Conservation (phyloP, 2,888 invertebrate genomes). For the Trachelus troglodyta region DNA sequence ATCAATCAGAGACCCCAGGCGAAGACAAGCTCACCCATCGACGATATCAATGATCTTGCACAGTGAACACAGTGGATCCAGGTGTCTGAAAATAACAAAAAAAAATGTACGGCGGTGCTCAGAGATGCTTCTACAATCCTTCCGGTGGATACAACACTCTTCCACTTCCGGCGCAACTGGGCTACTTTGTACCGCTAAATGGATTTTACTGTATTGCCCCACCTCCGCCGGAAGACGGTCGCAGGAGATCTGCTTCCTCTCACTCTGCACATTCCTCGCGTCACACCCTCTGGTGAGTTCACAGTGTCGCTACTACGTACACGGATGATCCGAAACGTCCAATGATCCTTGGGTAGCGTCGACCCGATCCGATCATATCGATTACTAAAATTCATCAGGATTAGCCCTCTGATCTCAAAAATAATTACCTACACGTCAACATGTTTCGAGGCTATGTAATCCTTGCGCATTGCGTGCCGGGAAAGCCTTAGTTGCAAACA, state of each 20-base stretch:
- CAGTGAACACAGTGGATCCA: neutral
- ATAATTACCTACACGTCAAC: too few relatives aligned
- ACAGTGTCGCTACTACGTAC: neutral
- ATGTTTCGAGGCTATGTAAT: too few relatives aligned
- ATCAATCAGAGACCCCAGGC: neutral
- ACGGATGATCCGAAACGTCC: neutral
- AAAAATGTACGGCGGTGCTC: slow-evolving; percentile 36
- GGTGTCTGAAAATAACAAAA: neutral
- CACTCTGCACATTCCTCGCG: slow-evolving; percentile 36
- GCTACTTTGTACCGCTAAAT: slow-evolving; percentile 51
- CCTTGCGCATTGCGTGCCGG: neutral
- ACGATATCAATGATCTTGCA: neutral
- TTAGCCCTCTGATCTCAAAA: too few relatives aligned
- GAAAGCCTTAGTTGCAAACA: slow-evolving; percentile 1
- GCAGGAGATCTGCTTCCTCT: slow-evolving; percentile 32
- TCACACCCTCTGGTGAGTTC: slow-evolving; percentile 43
- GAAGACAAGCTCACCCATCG: neutral
- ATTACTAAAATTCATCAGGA: too few relatives aligned
- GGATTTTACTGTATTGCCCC: slow-evolving; percentile 41
- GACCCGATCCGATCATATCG: too few relatives aligned
- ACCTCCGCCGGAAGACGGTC: slow-evolving; percentile 30
- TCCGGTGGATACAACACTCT: slow-evolving; percentile 35
- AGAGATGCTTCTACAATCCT: slow-evolving; percentile 38
- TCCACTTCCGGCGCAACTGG: slow-evolving; percentile 48
- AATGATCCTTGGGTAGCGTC: too few relatives aligned